phyloP scores from a whole-genome alignment of 2,888 invertebrate species.

The Chalcosyrphus nemorum region DNA sequence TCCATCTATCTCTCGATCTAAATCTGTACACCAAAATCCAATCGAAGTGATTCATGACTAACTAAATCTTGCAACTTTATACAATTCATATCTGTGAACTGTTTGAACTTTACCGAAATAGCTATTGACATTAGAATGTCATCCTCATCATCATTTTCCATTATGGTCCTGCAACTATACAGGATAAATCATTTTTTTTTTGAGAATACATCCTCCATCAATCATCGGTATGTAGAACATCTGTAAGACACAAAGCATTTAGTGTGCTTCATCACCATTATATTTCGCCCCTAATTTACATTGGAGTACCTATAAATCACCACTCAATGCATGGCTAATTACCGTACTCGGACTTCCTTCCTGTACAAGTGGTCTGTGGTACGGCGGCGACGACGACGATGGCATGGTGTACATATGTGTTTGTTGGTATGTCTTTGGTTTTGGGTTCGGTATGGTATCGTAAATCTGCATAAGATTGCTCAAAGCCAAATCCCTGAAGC shows the following conservation, averaged over 20 bases:
- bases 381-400: too few relatives aligned
- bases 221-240: constrained; percentile 57
- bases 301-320: constrained; percentile 68
- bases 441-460: constrained; percentile 34
- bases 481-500: constrained; percentile 59
- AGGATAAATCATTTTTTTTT: constrained; percentile 1
- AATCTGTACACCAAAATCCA: too few relatives aligned
- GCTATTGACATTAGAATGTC: not conserved
- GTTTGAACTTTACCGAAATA: too few relatives aligned
- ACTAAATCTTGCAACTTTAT: too few relatives aligned
- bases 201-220: constrained; percentile 42
- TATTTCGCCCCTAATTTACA: constrained; percentile 65
- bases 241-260: constrained; percentile 70
- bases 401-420: not conserved
- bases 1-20: too few relatives aligned
- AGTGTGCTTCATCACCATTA: constrained; percentile 70
- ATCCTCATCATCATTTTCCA: not conserved
- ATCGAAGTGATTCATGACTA: too few relatives aligned
- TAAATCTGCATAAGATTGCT: constrained; percentile 62
- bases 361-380: constrained; percentile 6
- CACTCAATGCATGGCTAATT: constrained; percentile 72
- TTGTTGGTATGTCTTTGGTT: constrained; percentile 23
- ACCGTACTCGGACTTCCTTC: constrained; percentile 67
- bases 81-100: too few relatives aligned
- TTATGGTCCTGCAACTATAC: not conserved